Conservation (phyloP, 1,140 invertebrate species). For the Gonioctena quinquepunctata region DNA sequence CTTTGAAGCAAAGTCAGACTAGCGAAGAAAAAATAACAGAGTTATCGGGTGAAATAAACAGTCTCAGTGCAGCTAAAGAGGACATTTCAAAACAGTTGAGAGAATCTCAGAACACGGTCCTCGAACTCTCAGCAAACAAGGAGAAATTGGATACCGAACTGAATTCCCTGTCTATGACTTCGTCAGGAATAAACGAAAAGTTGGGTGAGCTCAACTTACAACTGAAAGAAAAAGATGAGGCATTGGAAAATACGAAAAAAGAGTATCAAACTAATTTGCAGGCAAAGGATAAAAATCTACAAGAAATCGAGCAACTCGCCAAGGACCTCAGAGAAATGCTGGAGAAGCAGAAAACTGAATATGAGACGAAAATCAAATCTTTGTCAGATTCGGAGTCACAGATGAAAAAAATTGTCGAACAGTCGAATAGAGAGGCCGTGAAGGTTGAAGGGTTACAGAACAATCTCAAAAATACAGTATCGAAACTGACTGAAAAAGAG, state of each 20-base stretch:
- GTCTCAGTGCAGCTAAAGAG: background rate
- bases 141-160: constrained; percentile 15
- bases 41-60: background rate
- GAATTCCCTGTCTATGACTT: background rate
- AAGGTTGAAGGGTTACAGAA: constrained; percentile 19
- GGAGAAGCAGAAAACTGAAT: background rate
- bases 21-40: background rate
- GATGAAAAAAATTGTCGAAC: background rate
- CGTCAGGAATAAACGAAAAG: constrained; percentile 9
- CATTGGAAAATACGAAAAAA: constrained; percentile 13
- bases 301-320: background rate
- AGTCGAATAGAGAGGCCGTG: background rate
- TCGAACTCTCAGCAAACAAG: constrained; percentile 9
- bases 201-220: constrained; percentile 2
- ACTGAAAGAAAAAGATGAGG: constrained; percentile 14
- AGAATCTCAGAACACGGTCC: background rate
- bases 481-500: constrained; percentile 17
- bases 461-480: background rate
- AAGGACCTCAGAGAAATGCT: background rate
- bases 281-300: constrained; percentile 13
- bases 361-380: background rate
- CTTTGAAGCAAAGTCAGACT: background rate
- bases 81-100: background rate
- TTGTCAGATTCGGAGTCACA: constrained; percentile 10
- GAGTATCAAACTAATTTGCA: constrained; percentile 19